Evolutionary conservation across 1,140 invertebrate species (phyloP), one percentile per base, ranked within the genome.

Genomic region (Hesperophylax magnus): DNA sequence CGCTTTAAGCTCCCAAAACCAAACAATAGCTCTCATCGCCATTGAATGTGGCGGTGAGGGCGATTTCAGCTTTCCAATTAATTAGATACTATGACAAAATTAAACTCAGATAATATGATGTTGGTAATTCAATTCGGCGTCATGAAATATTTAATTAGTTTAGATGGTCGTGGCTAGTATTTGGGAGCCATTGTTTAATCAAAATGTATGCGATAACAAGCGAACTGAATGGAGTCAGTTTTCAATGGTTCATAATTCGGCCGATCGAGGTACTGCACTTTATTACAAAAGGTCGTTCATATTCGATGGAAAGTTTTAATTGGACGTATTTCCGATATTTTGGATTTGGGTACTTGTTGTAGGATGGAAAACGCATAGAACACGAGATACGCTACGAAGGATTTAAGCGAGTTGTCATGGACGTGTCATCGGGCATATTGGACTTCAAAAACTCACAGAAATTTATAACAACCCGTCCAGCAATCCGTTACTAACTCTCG

Each of bases 61-160:
- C 78, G 63, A 79, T 79, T 80, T 47, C 63, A 27, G 77, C 61
- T 79, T 71, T 67, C 77, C 22, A 77, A 81, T 81, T 84, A 84
- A 81, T 84, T 81, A 84, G 80, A 84, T 84, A 81, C 78, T 81
- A 81, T 81, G 80, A 77, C 82, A 77, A 77, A 84, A 84, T 81
- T 84, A 79, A 84, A 84, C 69, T 52, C 17, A 47, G 67, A 78
- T 83, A 83, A 81, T 81, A 71, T 53, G 60, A 67, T 58, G 53
- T 27, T 61, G 78, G 75, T 61, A 78, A 78, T 78, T 78, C 63
- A 79, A 79, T 79, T 71, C 54, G 78, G 34, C 63, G 78, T 79
- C 53, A 72, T 79, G 78, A 79, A 72, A 79, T 79, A 79, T 79
- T 79, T 79, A 56, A 79, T 79, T 79, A 79, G 78, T 79, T 79